Conservation (phyloP, 2,797 vertebrate species). For the Siniperca obscura region DNA sequence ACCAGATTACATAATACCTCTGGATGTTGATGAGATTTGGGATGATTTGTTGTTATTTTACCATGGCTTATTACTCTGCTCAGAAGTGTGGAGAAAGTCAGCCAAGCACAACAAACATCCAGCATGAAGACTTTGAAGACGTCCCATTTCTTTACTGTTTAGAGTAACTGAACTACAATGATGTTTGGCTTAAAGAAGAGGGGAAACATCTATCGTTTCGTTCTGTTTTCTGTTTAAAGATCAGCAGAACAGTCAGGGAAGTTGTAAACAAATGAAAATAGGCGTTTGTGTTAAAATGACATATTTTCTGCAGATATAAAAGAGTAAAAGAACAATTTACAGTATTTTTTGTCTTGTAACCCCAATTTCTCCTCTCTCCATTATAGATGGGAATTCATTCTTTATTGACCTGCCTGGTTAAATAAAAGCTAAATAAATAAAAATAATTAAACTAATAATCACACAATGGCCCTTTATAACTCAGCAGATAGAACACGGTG, state of each 20-base stretch:
- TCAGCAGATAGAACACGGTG: background rate
- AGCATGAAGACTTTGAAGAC: background rate
- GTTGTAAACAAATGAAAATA: background rate
- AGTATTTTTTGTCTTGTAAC: background rate
- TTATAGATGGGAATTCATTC: background rate
- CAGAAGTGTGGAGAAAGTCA: conserved; percentile 17
- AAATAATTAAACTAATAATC: background rate
- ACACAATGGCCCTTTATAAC: background rate
- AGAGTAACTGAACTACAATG: background rate
- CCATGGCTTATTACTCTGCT: conserved; percentile 38
- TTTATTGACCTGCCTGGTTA: background rate
- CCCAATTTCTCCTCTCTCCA: background rate
- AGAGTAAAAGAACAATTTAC: background rate
- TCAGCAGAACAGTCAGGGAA: background rate
- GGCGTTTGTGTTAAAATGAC: background rate
- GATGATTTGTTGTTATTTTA: conserved; percentile 52
- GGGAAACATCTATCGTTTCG: background rate
- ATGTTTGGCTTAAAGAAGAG: background rate
- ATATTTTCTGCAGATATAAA: conserved; percentile 3
- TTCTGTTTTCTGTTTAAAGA: background rate
- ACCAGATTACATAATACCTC: conserved; percentile 32
- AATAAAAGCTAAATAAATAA: conserved; percentile 1
- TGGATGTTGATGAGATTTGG: conserved; percentile 49
- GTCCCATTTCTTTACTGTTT: background rate
- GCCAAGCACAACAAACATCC: conserved; percentile 1